phyloP scores from a whole-genome alignment of 2,888 invertebrate species.

The Hoplodrina ambigua region DNA sequence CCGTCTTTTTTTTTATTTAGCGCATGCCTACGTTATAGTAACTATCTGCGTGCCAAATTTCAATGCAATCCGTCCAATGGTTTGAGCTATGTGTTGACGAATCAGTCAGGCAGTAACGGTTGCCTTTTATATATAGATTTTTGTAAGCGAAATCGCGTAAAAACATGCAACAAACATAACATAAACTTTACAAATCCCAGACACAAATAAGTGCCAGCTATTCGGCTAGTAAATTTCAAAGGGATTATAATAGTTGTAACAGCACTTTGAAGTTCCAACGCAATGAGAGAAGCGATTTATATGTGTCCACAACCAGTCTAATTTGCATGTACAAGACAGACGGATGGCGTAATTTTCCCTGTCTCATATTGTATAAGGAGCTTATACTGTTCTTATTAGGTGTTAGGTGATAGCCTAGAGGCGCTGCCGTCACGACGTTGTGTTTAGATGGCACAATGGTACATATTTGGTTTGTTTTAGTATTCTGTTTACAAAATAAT shows the following conservation, averaged over 20 bases:
- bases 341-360: slow-evolving; percentile 79
- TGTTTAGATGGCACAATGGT: slow-evolving; percentile 16
- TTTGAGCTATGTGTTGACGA: no score
- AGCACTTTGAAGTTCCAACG: slow-evolving; percentile 68
- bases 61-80: no score
- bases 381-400: slow-evolving; percentile 63
- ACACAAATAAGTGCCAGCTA: slow-evolving; percentile 46
- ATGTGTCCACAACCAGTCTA: slow-evolving; percentile 80
- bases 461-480: slow-evolving; percentile 16
- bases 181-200: slow-evolving; percentile 28
- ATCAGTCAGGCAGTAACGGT: no score
- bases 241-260: slow-evolving; percentile 64
- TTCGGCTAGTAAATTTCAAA: slow-evolving; percentile 63
- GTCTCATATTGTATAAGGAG: slow-evolving; percentile 75
- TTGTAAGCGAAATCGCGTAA: no score
- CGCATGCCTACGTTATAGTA: no score
- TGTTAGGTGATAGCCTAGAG: slow-evolving; percentile 61
- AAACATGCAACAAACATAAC: neutral
- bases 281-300: slow-evolving; percentile 76
- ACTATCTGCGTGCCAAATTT: no score
- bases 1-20: no score
- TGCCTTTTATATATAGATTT: no score
- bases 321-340: slow-evolving; percentile 79
- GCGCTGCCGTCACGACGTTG: slow-evolving; percentile 41
- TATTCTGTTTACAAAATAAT: no score